phyloP scores from a whole-genome alignment of 2,888 invertebrate genomes.

The Drosophila mettleri region DNA sequence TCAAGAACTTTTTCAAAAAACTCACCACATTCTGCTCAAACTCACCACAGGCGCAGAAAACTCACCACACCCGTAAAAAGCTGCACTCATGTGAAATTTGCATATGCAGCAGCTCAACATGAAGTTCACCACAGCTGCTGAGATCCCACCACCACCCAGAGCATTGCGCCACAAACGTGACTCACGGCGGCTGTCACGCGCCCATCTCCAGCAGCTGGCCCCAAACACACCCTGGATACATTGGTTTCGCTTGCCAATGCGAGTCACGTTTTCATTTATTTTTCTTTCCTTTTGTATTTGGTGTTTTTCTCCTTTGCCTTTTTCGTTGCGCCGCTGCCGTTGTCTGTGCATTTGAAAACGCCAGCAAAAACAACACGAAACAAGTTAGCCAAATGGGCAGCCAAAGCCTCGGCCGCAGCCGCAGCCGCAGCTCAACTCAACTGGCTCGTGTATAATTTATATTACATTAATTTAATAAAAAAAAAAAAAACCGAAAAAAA shows the following conservation, averaged over 20 bases:
- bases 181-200: constrained; percentile 43
- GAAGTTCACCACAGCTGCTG: neutral
- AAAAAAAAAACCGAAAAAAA: neutral
- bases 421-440: constrained; percentile 5
- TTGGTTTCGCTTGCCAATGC: constrained; percentile 78
- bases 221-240: constrained; percentile 62
- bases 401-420: neutral
- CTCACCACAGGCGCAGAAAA: neutral
- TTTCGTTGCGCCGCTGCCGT: neutral
- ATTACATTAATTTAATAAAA: constrained; percentile 52
- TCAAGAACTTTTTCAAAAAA: neutral
- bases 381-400: constrained; percentile 54
- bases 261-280: constrained; percentile 77
- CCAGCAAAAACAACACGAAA: constrained; percentile 41
- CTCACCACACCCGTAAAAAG: neutral
- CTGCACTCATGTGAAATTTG: no score
- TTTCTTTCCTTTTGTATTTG: constrained; percentile 36
- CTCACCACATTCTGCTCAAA: constrained; percentile 9
- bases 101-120: neutral
- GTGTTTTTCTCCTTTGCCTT: constrained; percentile 32
- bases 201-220: constrained; percentile 44
- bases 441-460: constrained; percentile 53
- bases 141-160: neutral
- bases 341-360: constrained; percentile 48
- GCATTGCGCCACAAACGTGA: constrained; percentile 11